Evolutionary conservation across 2,113 vertebrate genomes (phyloP), one percentile per base, ranked within the genome.

Genomic region (Menura novaehollandiae): DNA sequence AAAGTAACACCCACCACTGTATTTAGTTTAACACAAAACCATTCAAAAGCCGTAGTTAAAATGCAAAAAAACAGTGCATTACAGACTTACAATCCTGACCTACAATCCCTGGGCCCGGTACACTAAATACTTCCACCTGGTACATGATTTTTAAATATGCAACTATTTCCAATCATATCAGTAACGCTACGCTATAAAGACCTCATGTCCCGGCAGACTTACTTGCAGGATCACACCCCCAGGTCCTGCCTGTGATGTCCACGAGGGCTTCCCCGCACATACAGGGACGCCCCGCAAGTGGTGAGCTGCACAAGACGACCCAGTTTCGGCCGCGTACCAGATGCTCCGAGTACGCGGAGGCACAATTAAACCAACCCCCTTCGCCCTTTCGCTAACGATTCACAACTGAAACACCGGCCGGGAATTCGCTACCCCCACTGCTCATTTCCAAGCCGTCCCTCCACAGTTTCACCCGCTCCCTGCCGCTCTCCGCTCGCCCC

Each of bases 401-500:
- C 23, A 14, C 9, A 44, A 3, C 51, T 1, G 27, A 30, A 39
- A 2, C 58, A 6, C 19, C 32, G 6, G 0, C 47, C 37, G 8
- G 46, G 7, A 66, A 7, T 0, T 1, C 6, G 10, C 1, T 2
- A 24, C 3, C 32, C 27, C 1, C 53, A 0, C n/a, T 53, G 3
- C 73, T 3, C 59, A 2, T 9, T 6, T 1, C 20, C 9, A 11
- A 8, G 3, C 46, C 53, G n/a, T 67, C 7, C 35, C 59, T 23
- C 62, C 52, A 1, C 69, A 4, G 1, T 1, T 6, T 7, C 1
- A 2, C 24, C 30, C 62, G 7, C 4, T 5, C 28, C 44, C 63
- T 7, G 28, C 23, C 27, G 27, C 24, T 39, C 24, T 39, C 59
- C 59, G 59, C 60, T 46, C 46, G 22, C 43, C 47, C 71, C 81